Evolutionary conservation across 2,113 vertebrate genomes (phyloP).

Genomic region (Nerophis ophidion): DNA sequence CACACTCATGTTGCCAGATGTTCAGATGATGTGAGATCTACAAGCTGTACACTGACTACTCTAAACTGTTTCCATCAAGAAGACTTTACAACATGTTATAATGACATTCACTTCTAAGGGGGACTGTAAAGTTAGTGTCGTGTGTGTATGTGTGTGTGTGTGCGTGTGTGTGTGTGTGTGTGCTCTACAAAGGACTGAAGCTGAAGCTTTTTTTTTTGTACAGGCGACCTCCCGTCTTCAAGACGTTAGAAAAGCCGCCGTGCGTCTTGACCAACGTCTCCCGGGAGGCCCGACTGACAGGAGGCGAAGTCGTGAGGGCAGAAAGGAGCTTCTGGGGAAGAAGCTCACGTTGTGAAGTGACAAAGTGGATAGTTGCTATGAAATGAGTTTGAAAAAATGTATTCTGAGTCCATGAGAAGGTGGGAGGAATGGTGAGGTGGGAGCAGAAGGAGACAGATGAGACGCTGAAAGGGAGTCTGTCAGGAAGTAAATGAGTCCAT

Average conservation of each 20-base stretch:
- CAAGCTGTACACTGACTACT: too few relatives aligned
- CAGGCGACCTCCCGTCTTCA: background rate
- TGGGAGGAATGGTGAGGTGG: background rate
- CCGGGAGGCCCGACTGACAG: background rate
- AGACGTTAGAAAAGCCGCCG: background rate
- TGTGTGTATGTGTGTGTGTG: too few relatives aligned
- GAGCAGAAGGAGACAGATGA: slow-evolving; percentile 1
- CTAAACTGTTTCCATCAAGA: too few relatives aligned
- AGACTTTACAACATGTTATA: too few relatives aligned
- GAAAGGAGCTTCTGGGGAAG: too few relatives aligned
- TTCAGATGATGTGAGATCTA: too few relatives aligned
- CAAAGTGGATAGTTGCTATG: background rate
- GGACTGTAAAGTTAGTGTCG: too few relatives aligned
- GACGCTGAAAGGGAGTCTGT: slow-evolving; percentile 5
- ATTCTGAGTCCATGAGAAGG: background rate
- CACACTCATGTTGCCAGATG: too few relatives aligned
- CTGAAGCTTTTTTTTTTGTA: background rate
- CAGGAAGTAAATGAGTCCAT: slow-evolving; percentile 5
- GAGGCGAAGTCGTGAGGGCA: background rate
- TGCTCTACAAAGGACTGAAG: background rate
- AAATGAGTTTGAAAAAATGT: too few relatives aligned
- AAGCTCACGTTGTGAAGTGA: too few relatives aligned
- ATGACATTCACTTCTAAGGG: too few relatives aligned
- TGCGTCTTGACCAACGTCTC: background rate
- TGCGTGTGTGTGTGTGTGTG: too few relatives aligned